Conservation (phyloP, 37 sponge, comb jelly and placozoan species). For the Oscarella lobularis region DNA sequence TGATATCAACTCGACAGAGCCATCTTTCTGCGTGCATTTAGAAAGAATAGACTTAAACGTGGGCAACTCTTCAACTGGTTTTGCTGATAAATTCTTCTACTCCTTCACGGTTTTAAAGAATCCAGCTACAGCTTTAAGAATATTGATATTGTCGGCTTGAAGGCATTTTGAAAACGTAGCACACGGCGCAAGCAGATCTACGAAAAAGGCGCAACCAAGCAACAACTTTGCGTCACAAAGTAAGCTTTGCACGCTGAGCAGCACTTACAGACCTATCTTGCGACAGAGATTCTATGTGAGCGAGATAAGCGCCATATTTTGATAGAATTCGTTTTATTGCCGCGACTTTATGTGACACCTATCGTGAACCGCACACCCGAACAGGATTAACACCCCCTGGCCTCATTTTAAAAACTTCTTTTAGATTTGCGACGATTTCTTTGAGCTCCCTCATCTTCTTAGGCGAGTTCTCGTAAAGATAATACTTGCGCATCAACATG, state of each 20-base stretch:
- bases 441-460: too few species aligned
- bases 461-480: constrained; percentile 40
- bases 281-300: neutral
- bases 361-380: neutral
- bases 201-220: neutral
- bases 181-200: neutral
- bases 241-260: neutral
- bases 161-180: neutral
- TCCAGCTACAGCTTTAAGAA: constrained; percentile 7
- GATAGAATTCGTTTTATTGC: neutral
- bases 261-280: neutral
- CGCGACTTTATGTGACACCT: neutral
- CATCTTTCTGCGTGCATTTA: too few species aligned
- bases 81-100: too few species aligned
- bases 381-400: neutral
- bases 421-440: too few species aligned
- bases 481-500: constrained; percentile 33
- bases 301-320: neutral
- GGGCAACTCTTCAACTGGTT: too few species aligned
- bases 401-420: too few species aligned
- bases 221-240: neutral
- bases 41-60: too few species aligned
- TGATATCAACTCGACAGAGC: too few species aligned
- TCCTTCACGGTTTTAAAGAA: too few species aligned
- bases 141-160: neutral